phyloP scores from a whole-genome alignment of 2,113 vertebrate genomes.

The Cyanocitta stelleri region DNA sequence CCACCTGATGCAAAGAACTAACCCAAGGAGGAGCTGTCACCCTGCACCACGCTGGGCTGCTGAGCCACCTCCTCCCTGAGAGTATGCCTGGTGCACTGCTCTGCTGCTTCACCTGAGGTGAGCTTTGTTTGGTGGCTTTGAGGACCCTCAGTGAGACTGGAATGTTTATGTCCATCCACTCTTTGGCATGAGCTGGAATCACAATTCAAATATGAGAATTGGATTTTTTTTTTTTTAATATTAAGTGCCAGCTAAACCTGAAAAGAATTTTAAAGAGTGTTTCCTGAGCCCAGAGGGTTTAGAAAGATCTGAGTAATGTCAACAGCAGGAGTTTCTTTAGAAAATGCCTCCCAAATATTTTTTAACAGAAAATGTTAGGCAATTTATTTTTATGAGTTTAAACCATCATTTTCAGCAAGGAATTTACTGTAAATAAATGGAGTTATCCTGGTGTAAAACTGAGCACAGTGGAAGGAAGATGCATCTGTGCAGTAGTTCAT shows the following conservation, averaged over 20 bases:
- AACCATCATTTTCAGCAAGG: not conserved
- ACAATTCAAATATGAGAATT: not conserved
- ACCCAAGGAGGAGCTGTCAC: not conserved
- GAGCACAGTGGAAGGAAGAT: not conserved
- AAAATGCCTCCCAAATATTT: not conserved
- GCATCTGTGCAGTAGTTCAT: not conserved
- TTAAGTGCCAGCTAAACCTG: not conserved
- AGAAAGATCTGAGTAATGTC: not conserved
- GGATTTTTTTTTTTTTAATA: not conserved
- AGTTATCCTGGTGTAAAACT: not conserved
- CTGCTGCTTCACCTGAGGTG: not conserved
- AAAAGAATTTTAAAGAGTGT: not conserved
- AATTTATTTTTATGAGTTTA: not conserved
- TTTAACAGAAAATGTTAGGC: not conserved
- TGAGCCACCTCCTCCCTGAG: not conserved
- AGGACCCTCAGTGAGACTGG: not conserved
- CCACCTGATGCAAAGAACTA: not conserved
- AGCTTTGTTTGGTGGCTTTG: not conserved
- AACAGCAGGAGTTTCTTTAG: not conserved
- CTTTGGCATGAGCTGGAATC: not conserved
- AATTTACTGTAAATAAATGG: not conserved
- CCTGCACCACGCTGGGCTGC: fast-evolving
- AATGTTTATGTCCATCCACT: not conserved
- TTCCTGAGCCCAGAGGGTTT: not conserved
- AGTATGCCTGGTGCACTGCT: not conserved